A percentile compares a stretch with the other conserved stretches of the same genome.
phyloP scores from a whole-genome alignment of 2,888 invertebrate species.

The Thelaira solivaga region DNA sequence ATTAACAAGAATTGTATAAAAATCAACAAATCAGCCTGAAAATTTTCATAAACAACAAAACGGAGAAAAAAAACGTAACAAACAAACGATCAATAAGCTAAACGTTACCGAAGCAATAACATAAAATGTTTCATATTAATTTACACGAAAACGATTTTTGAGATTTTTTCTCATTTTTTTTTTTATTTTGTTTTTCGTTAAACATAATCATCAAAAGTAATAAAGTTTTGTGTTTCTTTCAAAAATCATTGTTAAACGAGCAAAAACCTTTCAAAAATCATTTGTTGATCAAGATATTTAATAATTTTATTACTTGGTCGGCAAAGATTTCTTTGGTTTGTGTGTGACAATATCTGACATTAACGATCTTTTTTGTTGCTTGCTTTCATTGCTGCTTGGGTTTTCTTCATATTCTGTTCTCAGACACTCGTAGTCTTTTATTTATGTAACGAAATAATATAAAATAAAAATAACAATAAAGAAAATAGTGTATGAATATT shows the following conservation, averaged over 20 bases:
- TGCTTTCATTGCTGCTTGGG: neutral
- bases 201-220: too few species aligned
- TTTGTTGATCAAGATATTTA: constrained; percentile 64
- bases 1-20: constrained; percentile 55
- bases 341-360: constrained; percentile 61
- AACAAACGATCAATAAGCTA: constrained; percentile 54
- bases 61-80: constrained; percentile 3
- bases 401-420: neutral
- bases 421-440: neutral
- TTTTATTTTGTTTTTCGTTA: too few species aligned
- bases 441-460: constrained; percentile 22
- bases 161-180: too few species aligned
- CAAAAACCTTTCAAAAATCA: constrained; percentile 59
- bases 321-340: constrained; percentile 49
- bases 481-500: constrained; percentile 64
- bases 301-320: constrained; percentile 62
- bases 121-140: constrained; percentile 46
- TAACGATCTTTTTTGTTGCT: constrained; percentile 45
- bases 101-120: constrained; percentile 9
- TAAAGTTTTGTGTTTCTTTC: constrained; percentile 30
- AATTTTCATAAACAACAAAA: constrained; percentile 20
- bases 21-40: constrained; percentile 45
- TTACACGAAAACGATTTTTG: constrained; percentile 24
- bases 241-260: constrained; percentile 29
- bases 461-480: constrained; percentile 27